phyloP scores from a whole-genome alignment of 2,113 vertebrate genomes.

The Chloroceryle aenea region DNA sequence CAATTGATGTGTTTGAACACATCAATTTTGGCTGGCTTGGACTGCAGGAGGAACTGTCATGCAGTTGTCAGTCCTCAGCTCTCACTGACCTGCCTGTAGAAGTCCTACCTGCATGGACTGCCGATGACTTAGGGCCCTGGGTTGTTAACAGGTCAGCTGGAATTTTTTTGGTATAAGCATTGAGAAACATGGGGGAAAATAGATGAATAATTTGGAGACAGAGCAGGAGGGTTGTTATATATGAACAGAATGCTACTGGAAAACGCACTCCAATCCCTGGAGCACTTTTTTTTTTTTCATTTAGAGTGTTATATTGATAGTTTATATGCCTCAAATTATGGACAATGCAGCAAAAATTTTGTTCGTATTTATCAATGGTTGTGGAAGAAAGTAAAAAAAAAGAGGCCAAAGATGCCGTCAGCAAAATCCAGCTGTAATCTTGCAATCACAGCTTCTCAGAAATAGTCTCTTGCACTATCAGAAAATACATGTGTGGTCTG shows the following conservation, averaged over 20 bases:
- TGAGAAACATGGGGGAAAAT: not conserved
- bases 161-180: not conserved
- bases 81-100: not conserved
- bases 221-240: not conserved
- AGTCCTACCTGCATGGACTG: not conserved
- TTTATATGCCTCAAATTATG: not conserved
- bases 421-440: slow-evolving; percentile 47
- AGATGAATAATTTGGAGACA: not conserved
- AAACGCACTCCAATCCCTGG: not conserved
- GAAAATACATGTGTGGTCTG: not conserved
- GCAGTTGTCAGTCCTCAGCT: not conserved
- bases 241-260: accelerated
- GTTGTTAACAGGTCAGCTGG: accelerated
- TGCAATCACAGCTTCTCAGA: slow-evolving; percentile 31
- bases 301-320: not conserved
- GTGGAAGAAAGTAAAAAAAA: not conserved
- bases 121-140: not conserved
- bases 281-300: not conserved
- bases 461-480: not conserved
- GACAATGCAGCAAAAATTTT: not conserved
- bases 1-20: not conserved
- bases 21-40: not conserved
- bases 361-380: slow-evolving; percentile 9
- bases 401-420: not conserved
- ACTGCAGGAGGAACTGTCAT: not conserved